Evolutionary conservation across 2,797 vertebrate species (phyloP).

Genomic region (Adelosebastes latens): DNA sequence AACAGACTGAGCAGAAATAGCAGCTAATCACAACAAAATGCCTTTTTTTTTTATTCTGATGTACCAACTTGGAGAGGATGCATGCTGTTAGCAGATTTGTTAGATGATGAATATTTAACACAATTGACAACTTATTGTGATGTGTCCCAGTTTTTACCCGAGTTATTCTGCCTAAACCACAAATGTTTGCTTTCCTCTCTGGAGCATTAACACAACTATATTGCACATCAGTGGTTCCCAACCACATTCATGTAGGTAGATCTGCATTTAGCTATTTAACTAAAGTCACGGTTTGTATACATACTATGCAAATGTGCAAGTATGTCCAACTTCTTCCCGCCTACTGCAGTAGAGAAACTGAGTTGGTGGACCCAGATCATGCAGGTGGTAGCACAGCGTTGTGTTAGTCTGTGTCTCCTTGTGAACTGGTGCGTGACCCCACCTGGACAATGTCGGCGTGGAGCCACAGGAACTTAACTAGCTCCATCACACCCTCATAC

Average conservation of each 20-base stretch:
- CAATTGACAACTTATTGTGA: not conserved
- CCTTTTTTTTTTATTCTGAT: not conserved
- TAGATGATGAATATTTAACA: not conserved
- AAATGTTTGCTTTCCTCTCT: not conserved
- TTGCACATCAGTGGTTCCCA: not conserved
- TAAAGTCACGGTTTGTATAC: not conserved
- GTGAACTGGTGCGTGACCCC: constrained; percentile 33
- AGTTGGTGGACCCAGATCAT: not conserved
- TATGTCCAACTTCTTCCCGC: not conserved
- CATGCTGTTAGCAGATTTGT: not conserved
- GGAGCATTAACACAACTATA: not conserved
- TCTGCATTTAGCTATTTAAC: not conserved
- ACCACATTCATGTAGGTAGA: not conserved
- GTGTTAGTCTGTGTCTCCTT: not conserved
- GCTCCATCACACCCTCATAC: constrained; percentile 30
- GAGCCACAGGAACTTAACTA: constrained; percentile 18
- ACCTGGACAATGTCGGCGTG: not conserved
- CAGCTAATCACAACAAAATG: not conserved
- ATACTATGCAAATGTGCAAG: not conserved
- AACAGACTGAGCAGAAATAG: not conserved
- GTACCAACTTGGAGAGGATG: not conserved
- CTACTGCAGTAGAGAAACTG: not conserved
- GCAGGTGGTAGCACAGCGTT: not conserved
- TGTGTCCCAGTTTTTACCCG: not conserved
- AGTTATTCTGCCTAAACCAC: not conserved